Evolutionary conservation across 2,113 vertebrate genomes (phyloP).

Genomic region (Atrichornis clamosus): DNA sequence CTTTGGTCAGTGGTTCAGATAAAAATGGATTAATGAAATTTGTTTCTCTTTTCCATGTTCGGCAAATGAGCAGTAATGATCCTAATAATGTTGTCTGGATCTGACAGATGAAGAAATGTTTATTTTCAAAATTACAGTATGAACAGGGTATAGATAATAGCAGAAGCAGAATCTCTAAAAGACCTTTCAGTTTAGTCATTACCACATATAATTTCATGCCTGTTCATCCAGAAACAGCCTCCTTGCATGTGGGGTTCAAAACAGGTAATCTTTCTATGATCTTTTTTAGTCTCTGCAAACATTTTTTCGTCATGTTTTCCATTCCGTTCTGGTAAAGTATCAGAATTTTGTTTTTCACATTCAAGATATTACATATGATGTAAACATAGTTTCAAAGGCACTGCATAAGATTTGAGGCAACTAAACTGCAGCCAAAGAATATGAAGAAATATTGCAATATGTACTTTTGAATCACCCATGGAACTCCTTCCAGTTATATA

Average conservation of each 20-base stretch:
- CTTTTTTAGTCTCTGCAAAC: neutral
- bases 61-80: neutral
- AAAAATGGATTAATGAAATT: neutral
- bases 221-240: neutral
- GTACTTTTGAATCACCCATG: neutral
- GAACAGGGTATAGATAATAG: neutral
- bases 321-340: fast-evolving
- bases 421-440: neutral
- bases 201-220: neutral
- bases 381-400: neutral
- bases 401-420: neutral
- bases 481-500: neutral
- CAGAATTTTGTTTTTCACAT: neutral
- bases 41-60: neutral
- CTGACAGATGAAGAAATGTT: neutral
- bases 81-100: neutral
- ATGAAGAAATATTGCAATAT: neutral
- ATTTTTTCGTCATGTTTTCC: neutral
- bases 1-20: neutral
- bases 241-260: neutral
- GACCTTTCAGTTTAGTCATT: neutral
- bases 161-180: neutral
- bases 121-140: neutral
- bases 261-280: neutral
- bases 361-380: neutral